Evolutionary conservation across 2,888 invertebrate species (phyloP), one percentile per base, ranked within the genome.

Genomic region (Sinotaia quadrata): DNA sequence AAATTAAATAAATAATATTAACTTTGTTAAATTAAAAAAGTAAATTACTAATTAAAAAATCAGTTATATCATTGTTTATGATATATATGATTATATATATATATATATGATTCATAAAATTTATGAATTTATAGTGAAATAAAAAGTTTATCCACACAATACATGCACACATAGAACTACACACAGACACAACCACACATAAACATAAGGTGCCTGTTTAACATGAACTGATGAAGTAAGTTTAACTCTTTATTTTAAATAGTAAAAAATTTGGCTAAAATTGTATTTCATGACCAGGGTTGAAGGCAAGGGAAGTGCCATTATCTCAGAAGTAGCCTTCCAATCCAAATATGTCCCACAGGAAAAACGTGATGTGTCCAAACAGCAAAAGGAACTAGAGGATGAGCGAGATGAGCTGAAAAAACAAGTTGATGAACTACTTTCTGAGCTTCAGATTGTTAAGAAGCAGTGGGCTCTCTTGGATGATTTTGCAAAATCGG

Each of bases 391-490:
- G 51, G 68, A 58, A 27, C 49, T 72, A n/a, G 51, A 63, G 21
- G 72, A 70, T 18, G 62, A 73, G 67, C 60, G 54, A 3, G 36
- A 57, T 21, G 47, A 21, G 31, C 58, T 76, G 37, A 31, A 66
- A 27, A 56, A 62, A 18, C 62, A 75, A 41, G 65, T 59, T 41
- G 67, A 57, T 36, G 34, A 62, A 3, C 47, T 76, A 34, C 58
- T 49, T 18, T 60, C 72, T 2, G 49, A 62, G 70, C 74, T 61
- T 21, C 36, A 24, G 29, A 54, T 70, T 7, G 24, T 75, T 8
- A 65, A 67, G 56, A 86, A 85, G 41, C 81, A 86, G 56, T 81
- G 84, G 66, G 82, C 81, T 21, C 78, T 87, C 12, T 72, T 87
- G 29, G 85, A 87, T 65, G 82, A 84, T 33, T 86, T 87, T 21